phyloP scores from a whole-genome alignment of 1,140 invertebrate genomes.

The Ditylenchus dipsaci region DNA sequence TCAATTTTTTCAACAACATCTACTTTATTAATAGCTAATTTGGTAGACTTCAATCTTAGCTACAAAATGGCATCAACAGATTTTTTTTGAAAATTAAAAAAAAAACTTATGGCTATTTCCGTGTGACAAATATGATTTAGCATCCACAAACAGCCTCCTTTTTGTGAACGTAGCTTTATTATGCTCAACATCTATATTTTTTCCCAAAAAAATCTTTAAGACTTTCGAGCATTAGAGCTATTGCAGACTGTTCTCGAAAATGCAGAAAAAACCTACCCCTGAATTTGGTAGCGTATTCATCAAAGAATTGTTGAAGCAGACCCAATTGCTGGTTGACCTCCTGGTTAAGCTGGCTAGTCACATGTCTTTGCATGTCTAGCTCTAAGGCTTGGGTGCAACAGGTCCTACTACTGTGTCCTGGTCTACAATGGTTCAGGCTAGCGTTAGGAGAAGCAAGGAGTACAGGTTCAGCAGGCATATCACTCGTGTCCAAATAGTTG shows the following conservation, averaged over 20 bases:
- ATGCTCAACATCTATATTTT: too few relatives aligned
- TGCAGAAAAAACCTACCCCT: not conserved
- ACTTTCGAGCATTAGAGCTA: too few relatives aligned
- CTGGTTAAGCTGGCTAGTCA: not conserved
- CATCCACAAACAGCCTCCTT: too few relatives aligned
- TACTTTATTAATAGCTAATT: too few relatives aligned
- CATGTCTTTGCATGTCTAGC: not conserved
- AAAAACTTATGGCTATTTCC: too few relatives aligned
- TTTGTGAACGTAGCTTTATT: too few relatives aligned
- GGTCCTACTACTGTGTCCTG: not conserved
- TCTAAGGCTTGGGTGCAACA: not conserved
- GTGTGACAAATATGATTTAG: too few relatives aligned
- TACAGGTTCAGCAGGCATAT: not conserved
- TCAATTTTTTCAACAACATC: too few relatives aligned
- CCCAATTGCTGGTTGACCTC: not conserved
- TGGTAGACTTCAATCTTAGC: too few relatives aligned
- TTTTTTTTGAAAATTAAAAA: too few relatives aligned
- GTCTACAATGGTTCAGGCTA: not conserved
- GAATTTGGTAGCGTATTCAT: constrained; percentile 2
- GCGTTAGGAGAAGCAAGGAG: not conserved
- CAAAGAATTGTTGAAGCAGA: not conserved
- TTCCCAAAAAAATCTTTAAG: too few relatives aligned
- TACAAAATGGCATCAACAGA: too few relatives aligned
- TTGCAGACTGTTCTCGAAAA: not conserved
- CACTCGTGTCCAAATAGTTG: not conserved